A percentile compares a stretch with the other conserved stretches of the same genome.
Evolutionary conservation across 2,113 vertebrate genomes (phyloP).

Genomic region (Phrynosoma platyrhinos): DNA sequence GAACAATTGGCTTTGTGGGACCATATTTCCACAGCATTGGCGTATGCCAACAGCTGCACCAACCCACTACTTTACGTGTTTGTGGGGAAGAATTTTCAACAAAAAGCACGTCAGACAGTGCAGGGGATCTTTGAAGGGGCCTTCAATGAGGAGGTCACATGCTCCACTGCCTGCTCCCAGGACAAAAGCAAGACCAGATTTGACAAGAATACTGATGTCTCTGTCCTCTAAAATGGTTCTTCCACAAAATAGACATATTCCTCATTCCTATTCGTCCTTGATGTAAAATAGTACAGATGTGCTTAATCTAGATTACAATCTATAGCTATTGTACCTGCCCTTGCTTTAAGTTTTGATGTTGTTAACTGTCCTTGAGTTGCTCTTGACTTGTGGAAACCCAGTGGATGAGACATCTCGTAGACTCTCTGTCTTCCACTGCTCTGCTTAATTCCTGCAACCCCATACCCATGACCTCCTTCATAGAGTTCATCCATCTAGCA

Average conservation of each 20-base stretch:
- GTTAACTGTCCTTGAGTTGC: no score
- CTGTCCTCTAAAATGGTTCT: slow-evolving; percentile 25
- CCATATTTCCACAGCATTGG: slow-evolving; percentile 72
- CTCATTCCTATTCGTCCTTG: background rate
- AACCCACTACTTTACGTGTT: slow-evolving; percentile 85
- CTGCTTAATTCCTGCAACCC: no score
- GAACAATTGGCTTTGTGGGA: slow-evolving; percentile 65
- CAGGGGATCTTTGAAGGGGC: slow-evolving; percentile 75
- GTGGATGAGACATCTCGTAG: no score
- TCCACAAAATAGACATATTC: accelerated
- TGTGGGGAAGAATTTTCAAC: slow-evolving; percentile 81
- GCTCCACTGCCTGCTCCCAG: slow-evolving; percentile 33
- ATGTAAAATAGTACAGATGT: background rate
- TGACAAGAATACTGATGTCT: slow-evolving; percentile 8
- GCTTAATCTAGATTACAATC: background rate
- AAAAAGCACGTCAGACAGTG: slow-evolving; percentile 71
- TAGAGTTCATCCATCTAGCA: no score
- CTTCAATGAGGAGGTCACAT: slow-evolving; percentile 75
- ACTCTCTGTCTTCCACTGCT: no score
- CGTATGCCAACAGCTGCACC: slow-evolving; percentile 84
- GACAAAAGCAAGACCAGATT: slow-evolving; percentile 55
- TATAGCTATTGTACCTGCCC: background rate
- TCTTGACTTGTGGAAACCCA: no score
- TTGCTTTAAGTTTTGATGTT: background rate
- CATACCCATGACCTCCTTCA: no score